Conservation (phyloP, 2,113 vertebrate genomes). For the Psephotus haematonotus region DNA sequence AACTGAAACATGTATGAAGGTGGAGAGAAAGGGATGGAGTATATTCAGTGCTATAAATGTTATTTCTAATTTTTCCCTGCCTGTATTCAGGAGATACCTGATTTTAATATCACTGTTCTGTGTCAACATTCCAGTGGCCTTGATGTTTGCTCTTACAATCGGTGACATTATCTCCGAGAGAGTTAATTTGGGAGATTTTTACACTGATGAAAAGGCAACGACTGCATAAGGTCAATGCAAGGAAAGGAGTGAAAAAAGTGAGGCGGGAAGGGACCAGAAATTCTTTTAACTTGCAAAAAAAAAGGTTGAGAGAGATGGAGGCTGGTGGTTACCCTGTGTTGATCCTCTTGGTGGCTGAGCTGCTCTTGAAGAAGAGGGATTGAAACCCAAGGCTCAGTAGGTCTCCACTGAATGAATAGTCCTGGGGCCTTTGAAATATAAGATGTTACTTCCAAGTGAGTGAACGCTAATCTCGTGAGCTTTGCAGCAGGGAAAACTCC, state of each 20-base stretch:
- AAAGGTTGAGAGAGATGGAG: not conserved
- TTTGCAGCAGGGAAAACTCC: not conserved
- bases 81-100: not conserved
- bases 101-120: not conserved
- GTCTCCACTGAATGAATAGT: not conserved
- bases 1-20: not conserved
- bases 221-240: not conserved
- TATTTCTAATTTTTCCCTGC: not conserved
- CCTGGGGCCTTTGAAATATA: not conserved
- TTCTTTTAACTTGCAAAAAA: not conserved
- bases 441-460: not conserved
- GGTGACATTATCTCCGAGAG: not conserved
- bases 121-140: not conserved
- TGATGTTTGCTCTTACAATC: not conserved
- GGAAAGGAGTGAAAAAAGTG: not conserved
- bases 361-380: not conserved
- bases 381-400: not conserved
- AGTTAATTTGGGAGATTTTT: not conserved
- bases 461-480: not conserved
- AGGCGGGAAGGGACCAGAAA: not conserved
- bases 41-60: not conserved
- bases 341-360: not conserved
- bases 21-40: not conserved
- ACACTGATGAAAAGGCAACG: not conserved
- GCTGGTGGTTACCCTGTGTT: not conserved